Evolutionary conservation across 2,797 vertebrate species (phyloP).

Genomic region (Macropodus opercularis): DNA sequence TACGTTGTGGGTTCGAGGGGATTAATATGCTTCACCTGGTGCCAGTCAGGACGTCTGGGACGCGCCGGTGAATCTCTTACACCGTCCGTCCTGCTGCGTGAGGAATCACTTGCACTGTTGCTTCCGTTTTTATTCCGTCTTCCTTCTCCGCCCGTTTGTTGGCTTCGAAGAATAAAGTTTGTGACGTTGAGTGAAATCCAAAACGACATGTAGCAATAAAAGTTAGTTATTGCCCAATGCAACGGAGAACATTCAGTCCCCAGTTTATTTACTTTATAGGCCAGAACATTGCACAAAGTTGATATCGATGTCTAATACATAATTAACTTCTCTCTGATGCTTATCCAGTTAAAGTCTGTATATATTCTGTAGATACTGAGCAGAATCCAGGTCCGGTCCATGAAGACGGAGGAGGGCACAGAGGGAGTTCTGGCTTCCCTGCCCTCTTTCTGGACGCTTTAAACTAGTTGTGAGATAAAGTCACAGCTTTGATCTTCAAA

Average conservation of each 20-base stretch:
- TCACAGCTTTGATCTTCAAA: slow-evolving; percentile 70
- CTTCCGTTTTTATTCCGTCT: background rate
- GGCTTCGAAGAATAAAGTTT: background rate
- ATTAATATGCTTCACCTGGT: background rate
- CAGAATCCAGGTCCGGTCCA: background rate
- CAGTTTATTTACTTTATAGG: background rate
- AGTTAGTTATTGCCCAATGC: background rate
- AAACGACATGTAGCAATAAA: background rate
- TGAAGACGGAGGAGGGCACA: too few species aligned
- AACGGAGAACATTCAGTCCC: background rate
- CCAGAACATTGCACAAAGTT: background rate
- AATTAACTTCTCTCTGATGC: too few species aligned
- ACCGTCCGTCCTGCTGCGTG: background rate
- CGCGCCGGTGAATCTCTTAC: background rate
- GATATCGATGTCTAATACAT: too few species aligned
- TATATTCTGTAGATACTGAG: too few species aligned
- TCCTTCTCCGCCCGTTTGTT: background rate
- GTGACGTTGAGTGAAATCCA: background rate
- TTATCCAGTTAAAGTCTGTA: background rate
- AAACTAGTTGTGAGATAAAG: slow-evolving; percentile 54
- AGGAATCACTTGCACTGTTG: background rate
- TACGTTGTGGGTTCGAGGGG: background rate
- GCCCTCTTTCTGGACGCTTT: slow-evolving; percentile 43
- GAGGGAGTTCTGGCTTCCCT: slow-evolving; percentile 14
- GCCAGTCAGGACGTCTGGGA: background rate